A percentile compares a stretch with the other conserved stretches of the same genome.
Conservation (phyloP, 2,797 vertebrate species). For the Coluber constrictor region DNA sequence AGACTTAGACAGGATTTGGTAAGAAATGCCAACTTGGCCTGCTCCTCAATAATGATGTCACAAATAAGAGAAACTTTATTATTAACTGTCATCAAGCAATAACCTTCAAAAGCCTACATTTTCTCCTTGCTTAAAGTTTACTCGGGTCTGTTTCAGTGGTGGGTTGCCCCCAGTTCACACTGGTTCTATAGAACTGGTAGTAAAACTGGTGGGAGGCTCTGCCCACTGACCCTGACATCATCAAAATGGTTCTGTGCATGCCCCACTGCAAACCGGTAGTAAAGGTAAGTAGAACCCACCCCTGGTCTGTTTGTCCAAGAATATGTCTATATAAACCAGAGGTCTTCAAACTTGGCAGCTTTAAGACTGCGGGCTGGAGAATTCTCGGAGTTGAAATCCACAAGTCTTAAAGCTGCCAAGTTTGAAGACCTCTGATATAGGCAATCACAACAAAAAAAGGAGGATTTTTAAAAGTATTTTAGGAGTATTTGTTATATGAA, state of each 20-base stretch:
- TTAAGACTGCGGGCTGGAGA: no score
- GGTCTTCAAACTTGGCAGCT: no score
- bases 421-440: neutral
- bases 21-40: neutral
- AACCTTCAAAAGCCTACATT: neutral
- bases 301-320: neutral
- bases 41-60: neutral
- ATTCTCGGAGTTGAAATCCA: no score
- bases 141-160: neutral
- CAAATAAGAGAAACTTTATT: neutral
- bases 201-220: no score
- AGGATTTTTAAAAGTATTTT: constrained; percentile 21
- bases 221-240: no score
- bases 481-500: constrained; percentile 24
- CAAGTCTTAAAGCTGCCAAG: no score
- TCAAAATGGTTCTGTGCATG: no score
- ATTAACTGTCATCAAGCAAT: neutral
- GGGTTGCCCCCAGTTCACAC: no score
- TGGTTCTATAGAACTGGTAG: no score
- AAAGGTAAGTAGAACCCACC: no score
- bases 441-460: neutral
- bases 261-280: no score
- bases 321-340: neutral
- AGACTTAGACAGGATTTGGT: neutral
- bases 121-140: constrained; percentile 23